Base-by-base conservation (phyloP, 2,113 vertebrate species). In the Arenaria interpres region DNA sequence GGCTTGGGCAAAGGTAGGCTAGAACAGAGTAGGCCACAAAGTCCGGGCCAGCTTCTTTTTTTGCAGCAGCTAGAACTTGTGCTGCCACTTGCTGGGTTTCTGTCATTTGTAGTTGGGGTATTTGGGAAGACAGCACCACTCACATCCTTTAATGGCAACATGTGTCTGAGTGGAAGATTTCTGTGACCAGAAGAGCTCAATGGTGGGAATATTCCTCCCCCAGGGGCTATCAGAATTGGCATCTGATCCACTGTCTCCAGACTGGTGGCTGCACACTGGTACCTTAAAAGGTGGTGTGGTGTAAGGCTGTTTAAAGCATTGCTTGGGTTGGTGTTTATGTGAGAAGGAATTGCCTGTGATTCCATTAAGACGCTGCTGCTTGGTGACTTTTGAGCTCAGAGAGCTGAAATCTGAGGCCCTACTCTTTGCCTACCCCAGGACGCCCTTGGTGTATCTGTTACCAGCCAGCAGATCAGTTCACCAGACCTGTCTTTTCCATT, bases 141-240 rank as follows among this genome's bases (percentile, higher is more conserved):
- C 7, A 8, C 20, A 46, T 22, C 9, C 19, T 83, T 68, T 50
- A 72, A 48, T 57, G 32, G 24, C 45, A 85, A 12, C 4, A 9
- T 19, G 11, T 63, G 15, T 68, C 37, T 54, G 33, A 91, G 45
- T 72, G 33, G 30, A 90, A 68, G 46, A 59, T 33, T 81, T 82
- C 51, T 80, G 41, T 69, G 24, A 50, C 48, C 25, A 60, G 50
- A 78, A 64, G 22, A 79, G 43, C 32, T 50, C 18, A 25, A 0
- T 0, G 0, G 68, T 1, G 2, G 39, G 27, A 64, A 15, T 79
- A 37, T 76, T 83, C 10, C 37, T 78, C 1, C n/a, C 14, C 16
- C 22, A 43, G 28, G n/a, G 5, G 13, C 25, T 39, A 66, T 73
- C 35, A 78, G 62, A 88, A 43, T 28, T 51, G 30, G 14, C 41